Base-by-base conservation (phyloP, 2,797 vertebrate species). In the Enteromius radiatus region DNA sequence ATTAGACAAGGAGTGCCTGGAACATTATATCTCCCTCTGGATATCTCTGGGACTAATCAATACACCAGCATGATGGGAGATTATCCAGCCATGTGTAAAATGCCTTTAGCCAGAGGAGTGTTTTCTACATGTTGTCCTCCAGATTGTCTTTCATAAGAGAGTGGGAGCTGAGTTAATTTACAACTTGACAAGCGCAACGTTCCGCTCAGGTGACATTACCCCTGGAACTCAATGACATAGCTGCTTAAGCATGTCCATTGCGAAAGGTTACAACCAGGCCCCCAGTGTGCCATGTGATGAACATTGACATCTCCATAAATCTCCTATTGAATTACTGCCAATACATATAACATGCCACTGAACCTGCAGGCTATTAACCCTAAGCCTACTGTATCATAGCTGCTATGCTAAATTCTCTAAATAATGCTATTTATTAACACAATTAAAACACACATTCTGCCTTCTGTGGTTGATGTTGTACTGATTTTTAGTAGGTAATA, bases 241-340 rank as follows among this genome's bases (percentile, higher is more conserved):
- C n/a, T 52, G 67, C 69, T 80, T 69, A 74, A 83, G 38, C 47
- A 21, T 82, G 80, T 36, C 10, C 75, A 65, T 75, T 82, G 41
- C 5, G 8, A 59, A 80, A 21, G 63, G 56, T 80, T 56, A 59
- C 76, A 83, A 59, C 43, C 45, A 64, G 63, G 33, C 15, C 14
- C 67, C 33, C 73, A 81, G 17, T 4, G 26, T 38, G 8, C 49
- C 77, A 67, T 65, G 69, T 38, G 54, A 81, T 74, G 63, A 49
- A 45, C 41, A 74, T 45, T 65, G 78, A 45, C 43, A 10, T 75
- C 80, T 73, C 28, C 23, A 74, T 85, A 78, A 87, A 84, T 70
- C 33, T n/a, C 3, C 23, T 77, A 83, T 73, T 79, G 73, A 75
- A 68, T 61, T 63, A 31, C 76, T 75, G 56, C 12, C 56, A 59